Percentiles rank a stretch among this genome's conserved stretches.
These are phyloP conservation scores for Trematomus bernacchii DNA, from an alignment of 2,797 vertebrate species.

Conservation along the genomic window DNA sequence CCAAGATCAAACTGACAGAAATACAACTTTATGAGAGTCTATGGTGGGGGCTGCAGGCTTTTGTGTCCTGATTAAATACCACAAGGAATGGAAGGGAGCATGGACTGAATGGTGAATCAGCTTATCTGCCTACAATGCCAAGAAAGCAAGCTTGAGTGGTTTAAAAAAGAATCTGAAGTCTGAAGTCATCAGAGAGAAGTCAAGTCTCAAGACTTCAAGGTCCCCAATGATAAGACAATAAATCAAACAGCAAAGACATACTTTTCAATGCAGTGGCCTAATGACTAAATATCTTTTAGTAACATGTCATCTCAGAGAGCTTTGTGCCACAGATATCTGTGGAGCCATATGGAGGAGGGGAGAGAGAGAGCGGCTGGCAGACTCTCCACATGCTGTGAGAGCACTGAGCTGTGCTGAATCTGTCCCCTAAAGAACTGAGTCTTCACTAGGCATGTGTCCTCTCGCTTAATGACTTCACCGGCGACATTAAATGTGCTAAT, in stretches of 20 bases:
- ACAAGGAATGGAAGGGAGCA: not conserved
- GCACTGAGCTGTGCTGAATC: slow-evolving; percentile 5
- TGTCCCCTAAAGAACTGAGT: slow-evolving; percentile 9
- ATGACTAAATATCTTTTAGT: too few species aligned
- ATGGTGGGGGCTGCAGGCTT: slow-evolving; percentile 3
- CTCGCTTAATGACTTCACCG: slow-evolving; percentile 41
- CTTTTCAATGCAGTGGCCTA: not conserved
- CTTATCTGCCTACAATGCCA: not conserved
- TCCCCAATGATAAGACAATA: not conserved
- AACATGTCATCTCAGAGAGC: slow-evolving; percentile 1
- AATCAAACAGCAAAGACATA: not conserved
- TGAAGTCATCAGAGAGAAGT: slow-evolving; percentile 6
- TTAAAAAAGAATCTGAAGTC: not conserved
- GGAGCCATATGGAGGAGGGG: slow-evolving; percentile 14
- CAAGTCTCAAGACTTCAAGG: not conserved
- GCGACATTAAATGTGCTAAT: slow-evolving; percentile 56
- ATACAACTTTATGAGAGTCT: not conserved
- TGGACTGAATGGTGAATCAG: not conserved
- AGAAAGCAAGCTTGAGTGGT: not conserved
- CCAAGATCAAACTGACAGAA: slow-evolving; percentile 9
- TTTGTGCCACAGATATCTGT: slow-evolving; percentile 1
- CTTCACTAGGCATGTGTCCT: slow-evolving; percentile 6
- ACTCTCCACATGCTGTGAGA: slow-evolving; percentile 8
- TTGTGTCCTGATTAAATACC: slow-evolving; percentile 23
- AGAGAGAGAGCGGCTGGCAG: slow-evolving; percentile 12